These are phyloP conservation scores for Coecobrya sp. DNA, from an alignment of 2,888 invertebrate species.

Conservation along the genomic window DNA sequence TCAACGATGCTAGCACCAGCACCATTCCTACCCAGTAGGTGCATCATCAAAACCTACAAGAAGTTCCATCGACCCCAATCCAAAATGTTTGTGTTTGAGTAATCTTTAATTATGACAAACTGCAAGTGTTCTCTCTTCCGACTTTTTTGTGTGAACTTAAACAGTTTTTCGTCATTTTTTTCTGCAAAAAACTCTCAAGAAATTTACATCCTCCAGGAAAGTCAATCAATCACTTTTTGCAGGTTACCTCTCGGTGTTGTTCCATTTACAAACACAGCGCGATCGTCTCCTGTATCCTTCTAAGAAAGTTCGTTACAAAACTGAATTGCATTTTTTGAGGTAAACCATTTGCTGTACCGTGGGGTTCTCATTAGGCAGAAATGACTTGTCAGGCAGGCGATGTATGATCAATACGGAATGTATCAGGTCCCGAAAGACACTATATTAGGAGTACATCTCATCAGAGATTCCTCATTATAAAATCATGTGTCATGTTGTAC, in stretches of 20 bases:
- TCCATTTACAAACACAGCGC: constrained; percentile 8
- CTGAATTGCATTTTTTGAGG: constrained; percentile 41
- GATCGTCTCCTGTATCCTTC: constrained; percentile 1
- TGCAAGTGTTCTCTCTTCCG: background rate
- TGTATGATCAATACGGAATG: constrained; percentile 43
- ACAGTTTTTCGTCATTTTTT: constrained; percentile 27
- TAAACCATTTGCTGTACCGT: constrained; percentile 52
- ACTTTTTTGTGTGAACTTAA: background rate
- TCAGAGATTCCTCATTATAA: constrained; percentile 35
- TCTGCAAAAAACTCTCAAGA: constrained; percentile 12
- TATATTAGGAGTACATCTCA: background rate
- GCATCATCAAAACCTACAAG: background rate
- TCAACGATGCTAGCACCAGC: background rate
- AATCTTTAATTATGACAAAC: constrained; percentile 51
- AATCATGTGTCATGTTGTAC: constrained; percentile 46
- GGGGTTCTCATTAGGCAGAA: constrained; percentile 24
- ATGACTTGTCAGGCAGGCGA: background rate
- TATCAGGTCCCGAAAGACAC: constrained; percentile 28
- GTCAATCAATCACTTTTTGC: constrained; percentile 55
- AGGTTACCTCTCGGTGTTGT: background rate
- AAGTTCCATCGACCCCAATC: constrained; percentile 5
- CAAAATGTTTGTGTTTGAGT: background rate
- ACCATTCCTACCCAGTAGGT: background rate
- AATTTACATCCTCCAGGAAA: constrained; percentile 35
- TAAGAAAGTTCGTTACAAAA: constrained; percentile 35